These are phyloP conservation scores for Prosapia bicincta DNA, from an alignment of 2,888 invertebrate genomes.

Conservation along the genomic window DNA sequence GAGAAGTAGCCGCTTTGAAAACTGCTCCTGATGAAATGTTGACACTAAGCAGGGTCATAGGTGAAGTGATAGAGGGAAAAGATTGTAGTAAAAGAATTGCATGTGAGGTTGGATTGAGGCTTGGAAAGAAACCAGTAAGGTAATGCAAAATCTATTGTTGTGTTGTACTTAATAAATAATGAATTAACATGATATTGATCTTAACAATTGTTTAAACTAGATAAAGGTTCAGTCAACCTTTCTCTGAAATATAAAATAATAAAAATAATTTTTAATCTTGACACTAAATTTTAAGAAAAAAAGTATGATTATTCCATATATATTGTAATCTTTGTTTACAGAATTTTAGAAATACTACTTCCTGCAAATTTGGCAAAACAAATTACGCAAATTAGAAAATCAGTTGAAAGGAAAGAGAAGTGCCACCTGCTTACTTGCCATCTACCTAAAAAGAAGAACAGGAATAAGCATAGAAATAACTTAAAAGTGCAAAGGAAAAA, in stretches of 20 bases:
- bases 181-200: too few species aligned
- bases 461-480: not conserved
- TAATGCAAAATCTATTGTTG: too few species aligned
- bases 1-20: conserved; percentile 35
- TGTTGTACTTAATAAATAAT: too few species aligned
- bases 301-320: too few species aligned
- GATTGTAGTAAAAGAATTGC: conserved; percentile 49
- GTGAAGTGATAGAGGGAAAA: conserved; percentile 49
- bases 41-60: conserved; percentile 46
- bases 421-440: conserved; percentile 40
- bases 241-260: too few species aligned
- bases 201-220: too few species aligned
- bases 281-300: too few species aligned
- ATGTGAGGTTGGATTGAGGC: conserved; percentile 47
- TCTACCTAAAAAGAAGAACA: not conserved
- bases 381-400: conserved; percentile 36
- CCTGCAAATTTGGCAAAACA: conserved; percentile 38
- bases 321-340: conserved; percentile 27
- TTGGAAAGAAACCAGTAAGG: conserved; percentile 41
- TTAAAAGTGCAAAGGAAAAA: not conserved
- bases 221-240: too few species aligned
- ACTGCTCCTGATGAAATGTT: conserved; percentile 44
- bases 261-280: too few species aligned
- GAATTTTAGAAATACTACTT: conserved; percentile 39
- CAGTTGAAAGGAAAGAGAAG: conserved; percentile 36